These are phyloP conservation scores for Lepidocyrtoides sp. DNA, from an alignment of 2,888 invertebrate species.

Conservation along the genomic window DNA sequence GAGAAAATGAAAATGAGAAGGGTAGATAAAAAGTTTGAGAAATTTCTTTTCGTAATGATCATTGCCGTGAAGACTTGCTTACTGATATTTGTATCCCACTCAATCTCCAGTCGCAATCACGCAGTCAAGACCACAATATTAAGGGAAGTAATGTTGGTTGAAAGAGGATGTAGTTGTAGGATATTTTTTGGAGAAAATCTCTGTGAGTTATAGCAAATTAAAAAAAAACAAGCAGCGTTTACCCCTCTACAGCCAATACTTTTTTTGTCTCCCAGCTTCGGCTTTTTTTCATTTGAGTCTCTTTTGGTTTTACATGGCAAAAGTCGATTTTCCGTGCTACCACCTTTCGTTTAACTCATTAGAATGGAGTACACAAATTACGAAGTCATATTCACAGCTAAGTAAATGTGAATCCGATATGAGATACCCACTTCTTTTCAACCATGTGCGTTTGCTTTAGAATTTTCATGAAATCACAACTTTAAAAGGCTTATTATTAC, in stretches of 20 bases:
- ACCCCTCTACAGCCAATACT: neutral
- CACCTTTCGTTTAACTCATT: too few species aligned
- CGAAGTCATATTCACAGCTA: too few species aligned
- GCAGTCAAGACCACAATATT: conserved; percentile 42
- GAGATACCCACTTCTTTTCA: too few species aligned
- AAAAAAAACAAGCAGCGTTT: neutral
- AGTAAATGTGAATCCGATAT: too few species aligned
- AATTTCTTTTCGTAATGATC: conserved; percentile 45
- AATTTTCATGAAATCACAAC: too few species aligned
- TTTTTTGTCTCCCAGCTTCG: neutral
- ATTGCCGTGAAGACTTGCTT: neutral
- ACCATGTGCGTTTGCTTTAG: too few species aligned
- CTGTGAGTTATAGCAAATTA: conserved; percentile 10
- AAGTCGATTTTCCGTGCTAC: neutral
- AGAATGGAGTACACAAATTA: too few species aligned
- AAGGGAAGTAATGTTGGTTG: neutral
- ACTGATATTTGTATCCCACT: conserved; percentile 36
- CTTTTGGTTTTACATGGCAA: too few species aligned
- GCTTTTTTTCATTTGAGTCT: neutral
- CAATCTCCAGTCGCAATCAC: conserved; percentile 53
- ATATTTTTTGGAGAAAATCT: neutral
- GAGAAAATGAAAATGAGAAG: neutral
- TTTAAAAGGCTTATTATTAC: too few species aligned
- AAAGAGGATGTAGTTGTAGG: neutral
- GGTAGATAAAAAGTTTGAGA: neutral